Percentiles rank a stretch among this genome's conserved stretches.
phyloP scores from a whole-genome alignment of 2,797 vertebrate genomes.

The Pipistrellus kuhlii region DNA sequence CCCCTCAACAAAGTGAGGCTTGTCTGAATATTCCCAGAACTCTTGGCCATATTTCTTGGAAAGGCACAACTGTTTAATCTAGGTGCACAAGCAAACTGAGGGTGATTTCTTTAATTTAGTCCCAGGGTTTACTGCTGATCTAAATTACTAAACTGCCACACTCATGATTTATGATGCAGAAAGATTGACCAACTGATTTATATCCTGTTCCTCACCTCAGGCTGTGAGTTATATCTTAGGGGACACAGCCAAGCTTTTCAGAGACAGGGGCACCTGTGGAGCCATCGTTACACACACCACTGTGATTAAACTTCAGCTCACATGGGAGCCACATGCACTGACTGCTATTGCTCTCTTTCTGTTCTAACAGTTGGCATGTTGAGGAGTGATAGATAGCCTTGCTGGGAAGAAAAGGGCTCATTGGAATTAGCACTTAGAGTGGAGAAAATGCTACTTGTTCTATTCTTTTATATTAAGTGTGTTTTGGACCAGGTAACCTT shows the following conservation, averaged over 20 bases:
- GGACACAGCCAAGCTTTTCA: constrained; percentile 30
- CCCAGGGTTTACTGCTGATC: constrained; percentile 60
- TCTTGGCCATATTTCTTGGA: constrained; percentile 47
- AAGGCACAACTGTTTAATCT: constrained; percentile 65
- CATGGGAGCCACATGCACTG: neutral
- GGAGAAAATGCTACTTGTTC: neutral
- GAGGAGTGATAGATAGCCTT: neutral
- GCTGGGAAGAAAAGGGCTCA: neutral
- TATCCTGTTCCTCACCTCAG: constrained; percentile 19
- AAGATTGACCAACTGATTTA: constrained; percentile 72
- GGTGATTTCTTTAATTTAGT: constrained; percentile 66
- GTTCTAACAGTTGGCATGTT: neutral
- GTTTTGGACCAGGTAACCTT: neutral
- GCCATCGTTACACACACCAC: neutral
- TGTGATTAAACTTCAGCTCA: constrained; percentile 55
- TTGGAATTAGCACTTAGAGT: neutral
- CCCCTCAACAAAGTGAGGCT: neutral
- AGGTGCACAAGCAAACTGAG: constrained; percentile 36
- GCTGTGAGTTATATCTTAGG: constrained; percentile 63
- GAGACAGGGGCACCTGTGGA: constrained; percentile 48
- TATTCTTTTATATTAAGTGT: neutral
- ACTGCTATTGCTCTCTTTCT: neutral
- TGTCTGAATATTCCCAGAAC: constrained; percentile 29
- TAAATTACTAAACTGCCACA: constrained; percentile 69
- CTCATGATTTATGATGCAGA: constrained; percentile 59